phyloP scores from a whole-genome alignment of 2,888 invertebrate genomes.

The Colletes collaris region DNA sequence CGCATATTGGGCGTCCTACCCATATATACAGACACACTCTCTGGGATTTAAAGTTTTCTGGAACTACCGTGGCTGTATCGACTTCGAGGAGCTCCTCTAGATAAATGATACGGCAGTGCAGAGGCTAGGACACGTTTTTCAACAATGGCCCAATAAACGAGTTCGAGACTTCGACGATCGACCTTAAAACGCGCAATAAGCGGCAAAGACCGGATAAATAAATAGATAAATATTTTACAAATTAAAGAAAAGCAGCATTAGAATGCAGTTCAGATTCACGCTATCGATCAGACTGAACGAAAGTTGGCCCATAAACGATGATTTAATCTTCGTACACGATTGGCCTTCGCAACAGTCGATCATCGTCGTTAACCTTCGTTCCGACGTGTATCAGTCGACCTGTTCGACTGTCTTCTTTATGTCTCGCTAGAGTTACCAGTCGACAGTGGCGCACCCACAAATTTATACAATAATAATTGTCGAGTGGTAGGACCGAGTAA shows the following conservation, averaged over 20 bases:
- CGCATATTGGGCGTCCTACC: constrained; percentile 49
- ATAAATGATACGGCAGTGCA: constrained; percentile 46
- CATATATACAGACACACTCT: constrained; percentile 38
- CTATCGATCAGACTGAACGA: constrained; percentile 1
- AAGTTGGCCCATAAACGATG: constrained; percentile 33
- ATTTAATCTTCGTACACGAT: constrained; percentile 38
- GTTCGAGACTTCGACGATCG: constrained; percentile 7
- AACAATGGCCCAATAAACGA: constrained; percentile 40
- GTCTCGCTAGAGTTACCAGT: not conserved
- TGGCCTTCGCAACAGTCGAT: constrained; percentile 38
- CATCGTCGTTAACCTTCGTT: constrained; percentile 33
- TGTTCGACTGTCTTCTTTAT: constrained; percentile 19
- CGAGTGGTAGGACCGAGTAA: no score
- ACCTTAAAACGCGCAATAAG: not conserved
- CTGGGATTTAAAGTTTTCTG: constrained; percentile 56
- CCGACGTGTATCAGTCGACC: constrained; percentile 22
- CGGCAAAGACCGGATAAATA: no score
- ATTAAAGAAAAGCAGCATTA: not conserved
- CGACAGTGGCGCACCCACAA: no score
- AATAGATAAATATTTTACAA: no score
- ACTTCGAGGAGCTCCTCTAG: constrained; percentile 38
- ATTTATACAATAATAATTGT: no score
- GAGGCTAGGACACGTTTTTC: constrained; percentile 26
- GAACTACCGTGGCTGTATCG: constrained; percentile 40
- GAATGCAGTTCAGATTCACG: constrained; percentile 5